A percentile compares a stretch with the other conserved stretches of the same genome.
Evolutionary conservation across 2,113 vertebrate genomes (phyloP).

Genomic region (Apaloderma vittatum): DNA sequence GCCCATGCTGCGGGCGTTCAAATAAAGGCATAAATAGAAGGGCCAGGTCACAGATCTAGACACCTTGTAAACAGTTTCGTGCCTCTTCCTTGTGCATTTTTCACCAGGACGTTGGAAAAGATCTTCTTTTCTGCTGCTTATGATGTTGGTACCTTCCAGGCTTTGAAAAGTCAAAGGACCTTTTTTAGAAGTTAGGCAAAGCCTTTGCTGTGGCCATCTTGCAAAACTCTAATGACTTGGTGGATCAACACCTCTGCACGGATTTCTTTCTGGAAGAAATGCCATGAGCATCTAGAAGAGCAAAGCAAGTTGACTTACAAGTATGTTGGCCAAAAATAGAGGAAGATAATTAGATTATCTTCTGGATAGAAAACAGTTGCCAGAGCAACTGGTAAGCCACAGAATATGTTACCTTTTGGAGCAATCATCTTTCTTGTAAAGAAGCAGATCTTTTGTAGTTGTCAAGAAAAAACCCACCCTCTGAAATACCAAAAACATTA

Average conservation of each 20-base stretch:
- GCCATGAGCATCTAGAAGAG: neutral
- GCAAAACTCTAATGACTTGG: neutral
- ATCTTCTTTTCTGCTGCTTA: neutral
- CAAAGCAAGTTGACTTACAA: neutral
- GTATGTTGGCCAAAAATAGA: neutral
- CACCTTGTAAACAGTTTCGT: neutral
- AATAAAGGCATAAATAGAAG: no score
- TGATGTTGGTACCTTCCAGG: neutral
- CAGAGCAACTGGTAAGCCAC: constrained; percentile 21
- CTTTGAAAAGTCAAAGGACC: neutral
- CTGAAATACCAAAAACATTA: constrained; percentile 43
- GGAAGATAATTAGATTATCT: neutral
- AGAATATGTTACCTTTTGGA: neutral
- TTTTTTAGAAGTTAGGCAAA: neutral
- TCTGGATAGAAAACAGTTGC: constrained; percentile 28
- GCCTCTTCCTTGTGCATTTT: neutral
- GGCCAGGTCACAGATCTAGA: neutral
- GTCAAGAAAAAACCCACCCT: neutral
- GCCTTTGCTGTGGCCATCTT: neutral
- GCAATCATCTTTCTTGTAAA: neutral
- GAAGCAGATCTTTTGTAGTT: neutral
- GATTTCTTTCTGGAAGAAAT: neutral
- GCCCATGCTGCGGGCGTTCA: no score
- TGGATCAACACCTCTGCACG: neutral
- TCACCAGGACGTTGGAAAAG: neutral